These are phyloP conservation scores for Drosophila elegans DNA, from an alignment of 1,140 invertebrate species.

Conservation along the genomic window DNA sequence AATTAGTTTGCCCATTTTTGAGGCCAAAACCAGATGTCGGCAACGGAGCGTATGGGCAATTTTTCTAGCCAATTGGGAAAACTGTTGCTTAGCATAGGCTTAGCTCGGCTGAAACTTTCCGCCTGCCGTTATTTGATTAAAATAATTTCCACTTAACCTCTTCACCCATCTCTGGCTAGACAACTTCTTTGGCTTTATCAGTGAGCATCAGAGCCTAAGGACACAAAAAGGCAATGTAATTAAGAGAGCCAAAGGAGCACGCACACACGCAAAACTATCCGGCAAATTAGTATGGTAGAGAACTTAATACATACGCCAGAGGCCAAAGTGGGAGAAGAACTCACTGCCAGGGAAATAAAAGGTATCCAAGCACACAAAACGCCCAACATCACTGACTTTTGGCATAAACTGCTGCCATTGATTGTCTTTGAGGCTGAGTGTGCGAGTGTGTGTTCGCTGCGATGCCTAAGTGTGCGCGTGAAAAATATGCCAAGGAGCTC, in stretches of 20 bases:
- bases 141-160: constrained; percentile 81
- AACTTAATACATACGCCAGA: constrained; percentile 69
- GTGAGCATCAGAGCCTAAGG: constrained; percentile 31
- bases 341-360: constrained; percentile 43
- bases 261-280: constrained; percentile 56
- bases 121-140: constrained; percentile 71
- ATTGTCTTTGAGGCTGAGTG: constrained; percentile 38
- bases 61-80: constrained; percentile 9
- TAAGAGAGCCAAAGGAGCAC: constrained; percentile 57
- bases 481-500: constrained; percentile 61
- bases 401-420: constrained; percentile 71
- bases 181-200: constrained; percentile 31
- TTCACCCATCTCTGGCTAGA: constrained; percentile 21
- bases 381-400: constrained; percentile 63
- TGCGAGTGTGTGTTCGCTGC: constrained; percentile 3
- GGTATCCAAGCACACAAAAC: constrained; percentile 33
- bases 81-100: constrained; percentile 26
- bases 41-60: constrained; percentile 28
- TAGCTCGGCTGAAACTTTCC: constrained; percentile 42
- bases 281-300: constrained; percentile 76
- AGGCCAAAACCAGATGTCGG: constrained; percentile 44
- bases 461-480: constrained; percentile 36
- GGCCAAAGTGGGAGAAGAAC: constrained; percentile 30
- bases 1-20: constrained; percentile 76
- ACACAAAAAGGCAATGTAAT: constrained; percentile 68